Evolutionary conservation across 2,797 vertebrate species (phyloP).

Genomic region (Gephyroberyx darwinii): DNA sequence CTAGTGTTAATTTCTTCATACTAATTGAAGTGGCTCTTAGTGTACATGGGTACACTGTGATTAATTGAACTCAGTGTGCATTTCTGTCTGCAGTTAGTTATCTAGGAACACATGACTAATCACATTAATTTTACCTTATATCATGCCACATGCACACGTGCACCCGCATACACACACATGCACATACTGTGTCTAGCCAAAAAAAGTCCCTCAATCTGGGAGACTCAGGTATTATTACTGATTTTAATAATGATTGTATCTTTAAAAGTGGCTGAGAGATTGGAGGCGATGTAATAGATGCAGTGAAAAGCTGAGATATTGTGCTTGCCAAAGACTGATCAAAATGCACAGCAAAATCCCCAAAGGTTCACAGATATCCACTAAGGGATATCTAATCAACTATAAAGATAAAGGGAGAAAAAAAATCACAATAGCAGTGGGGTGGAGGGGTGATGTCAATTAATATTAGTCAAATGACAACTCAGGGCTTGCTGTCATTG

Average conservation of each 20-base stretch:
- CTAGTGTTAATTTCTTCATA: background rate
- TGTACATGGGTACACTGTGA: slow-evolving; percentile 18
- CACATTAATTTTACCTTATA: slow-evolving; percentile 33
- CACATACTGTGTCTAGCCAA: background rate
- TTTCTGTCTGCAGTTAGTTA: slow-evolving; percentile 45
- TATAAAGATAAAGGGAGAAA: slow-evolving; percentile 2
- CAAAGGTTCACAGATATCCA: slow-evolving; percentile 8
- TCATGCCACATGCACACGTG: slow-evolving; percentile 7
- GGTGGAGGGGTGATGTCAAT: background rate
- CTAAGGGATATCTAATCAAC: slow-evolving; percentile 43
- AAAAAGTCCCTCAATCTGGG: slow-evolving; percentile 13
- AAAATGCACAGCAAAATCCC: slow-evolving; percentile 30
- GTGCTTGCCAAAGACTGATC: slow-evolving; percentile 36
- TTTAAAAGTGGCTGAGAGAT: slow-evolving; percentile 35
- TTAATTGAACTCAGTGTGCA: slow-evolving; percentile 43
- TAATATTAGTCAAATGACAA: background rate
- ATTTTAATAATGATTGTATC: slow-evolving; percentile 49
- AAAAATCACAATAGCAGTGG: background rate
- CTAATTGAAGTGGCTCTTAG: background rate
- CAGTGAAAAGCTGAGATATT: slow-evolving; percentile 26
- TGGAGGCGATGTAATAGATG: slow-evolving; percentile 27
- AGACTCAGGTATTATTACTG: slow-evolving; percentile 22
- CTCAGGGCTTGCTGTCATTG: background rate
- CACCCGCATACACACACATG: slow-evolving; percentile 6
- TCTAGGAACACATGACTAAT: slow-evolving; percentile 48